A percentile compares a stretch with the other conserved stretches of the same genome.
These are phyloP conservation scores for Heliconius sara DNA, from an alignment of 2,888 invertebrate species.

Conservation along the genomic window DNA sequence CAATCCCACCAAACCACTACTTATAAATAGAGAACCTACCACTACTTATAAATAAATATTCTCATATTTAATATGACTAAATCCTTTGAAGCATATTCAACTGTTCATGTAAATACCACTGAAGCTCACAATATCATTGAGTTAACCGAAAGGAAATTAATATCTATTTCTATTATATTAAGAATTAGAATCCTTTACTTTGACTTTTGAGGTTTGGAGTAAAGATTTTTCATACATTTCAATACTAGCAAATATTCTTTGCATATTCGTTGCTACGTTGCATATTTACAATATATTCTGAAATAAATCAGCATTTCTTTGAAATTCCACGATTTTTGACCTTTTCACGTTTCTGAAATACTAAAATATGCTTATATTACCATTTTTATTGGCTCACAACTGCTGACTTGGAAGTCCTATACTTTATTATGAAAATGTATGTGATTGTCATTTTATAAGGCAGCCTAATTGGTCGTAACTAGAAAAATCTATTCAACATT, in stretches of 20 bases:
- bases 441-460: not conserved
- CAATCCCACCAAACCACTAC: not conserved
- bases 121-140: slow-evolving; percentile 11
- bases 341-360: slow-evolving; percentile 20
- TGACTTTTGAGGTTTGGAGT: not conserved
- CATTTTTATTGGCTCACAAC: not conserved
- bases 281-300: slow-evolving; percentile 18
- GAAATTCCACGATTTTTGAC: not conserved
- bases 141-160: slow-evolving; percentile 1
- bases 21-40: not conserved
- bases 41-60: not conserved
- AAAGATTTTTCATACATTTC: slow-evolving; percentile 27
- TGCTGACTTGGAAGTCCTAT: not conserved
- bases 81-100: not conserved
- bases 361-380: slow-evolving; percentile 3
- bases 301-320: slow-evolving; percentile 16
- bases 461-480: not conserved
- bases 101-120: not conserved
- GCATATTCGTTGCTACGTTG: slow-evolving; percentile 20
- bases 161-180: slow-evolving; percentile 9
- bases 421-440: not conserved
- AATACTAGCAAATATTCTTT: slow-evolving; percentile 27
- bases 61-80: slow-evolving; percentile 1
- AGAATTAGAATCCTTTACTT: slow-evolving; percentile 19
- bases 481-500: not conserved